Conservation (phyloP, 2,888 invertebrate genomes). For the Troides aeacus region DNA sequence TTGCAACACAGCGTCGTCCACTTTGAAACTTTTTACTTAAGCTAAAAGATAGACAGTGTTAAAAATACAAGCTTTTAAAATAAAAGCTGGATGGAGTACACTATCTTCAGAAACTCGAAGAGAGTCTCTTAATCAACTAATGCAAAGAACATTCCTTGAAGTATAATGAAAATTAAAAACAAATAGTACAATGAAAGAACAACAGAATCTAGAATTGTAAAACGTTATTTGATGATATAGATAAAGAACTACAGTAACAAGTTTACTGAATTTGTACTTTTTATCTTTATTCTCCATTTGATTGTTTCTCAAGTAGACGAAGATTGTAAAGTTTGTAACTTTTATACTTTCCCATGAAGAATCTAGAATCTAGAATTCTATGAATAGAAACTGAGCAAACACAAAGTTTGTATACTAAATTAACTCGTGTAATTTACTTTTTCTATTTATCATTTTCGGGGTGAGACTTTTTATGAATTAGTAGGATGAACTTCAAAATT, state of each 20-base stretch:
- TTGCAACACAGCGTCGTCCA: slow-evolving; percentile 12
- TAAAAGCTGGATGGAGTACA: slow-evolving; percentile 14
- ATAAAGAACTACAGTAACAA: not conserved
- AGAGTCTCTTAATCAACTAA: slow-evolving; percentile 25
- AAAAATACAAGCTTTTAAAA: slow-evolving; percentile 22
- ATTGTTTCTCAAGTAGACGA: not conserved
- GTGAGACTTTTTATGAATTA: too few species aligned
- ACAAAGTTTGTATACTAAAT: too few species aligned
- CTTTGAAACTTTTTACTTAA: slow-evolving; percentile 22
- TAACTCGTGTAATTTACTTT: too few species aligned
- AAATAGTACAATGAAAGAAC: slow-evolving; percentile 6
- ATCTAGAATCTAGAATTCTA: too few species aligned
- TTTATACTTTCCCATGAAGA: too few species aligned
- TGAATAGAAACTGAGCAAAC: too few species aligned
- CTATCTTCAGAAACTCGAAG: slow-evolving; percentile 8
- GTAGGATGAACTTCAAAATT: too few species aligned
- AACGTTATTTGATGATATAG: not conserved
- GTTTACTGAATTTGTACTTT: not conserved
- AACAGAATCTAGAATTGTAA: slow-evolving; percentile 8
- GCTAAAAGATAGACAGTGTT: slow-evolving; percentile 18
- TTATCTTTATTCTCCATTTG: not conserved
- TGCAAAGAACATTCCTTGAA: slow-evolving; percentile 20
- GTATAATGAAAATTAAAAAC: slow-evolving; percentile 11
- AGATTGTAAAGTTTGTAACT: not conserved
- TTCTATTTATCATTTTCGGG: too few species aligned